Conservation (phyloP, 2,888 invertebrate species). For the Flabesymbios commensalis region DNA sequence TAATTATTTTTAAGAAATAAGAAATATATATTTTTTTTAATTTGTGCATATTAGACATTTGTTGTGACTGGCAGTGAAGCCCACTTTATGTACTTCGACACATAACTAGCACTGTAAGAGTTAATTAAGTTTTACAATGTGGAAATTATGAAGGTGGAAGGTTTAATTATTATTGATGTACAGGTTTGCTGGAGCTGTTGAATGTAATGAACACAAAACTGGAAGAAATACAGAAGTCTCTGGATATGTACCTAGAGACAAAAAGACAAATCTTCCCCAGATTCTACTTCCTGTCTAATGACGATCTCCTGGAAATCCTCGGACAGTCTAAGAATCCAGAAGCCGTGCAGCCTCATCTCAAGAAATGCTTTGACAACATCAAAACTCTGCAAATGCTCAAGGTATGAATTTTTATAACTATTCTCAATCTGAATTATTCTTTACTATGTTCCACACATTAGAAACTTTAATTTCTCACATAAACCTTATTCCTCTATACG, state of each 20-base stretch:
- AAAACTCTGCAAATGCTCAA: constrained; percentile 63
- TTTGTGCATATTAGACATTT: too few relatives aligned
- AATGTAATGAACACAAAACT: constrained; percentile 76
- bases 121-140: too few relatives aligned
- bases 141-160: too few relatives aligned
- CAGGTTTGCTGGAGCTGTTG: constrained; percentile 70
- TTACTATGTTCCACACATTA: too few relatives aligned
- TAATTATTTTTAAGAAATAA: too few relatives aligned
- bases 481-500: too few relatives aligned
- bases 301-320: constrained; percentile 80
- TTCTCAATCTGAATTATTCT: too few relatives aligned
- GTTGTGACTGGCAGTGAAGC: too few relatives aligned
- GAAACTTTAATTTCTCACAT: too few relatives aligned
- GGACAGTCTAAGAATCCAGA: constrained; percentile 85
- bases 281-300: constrained; percentile 82
- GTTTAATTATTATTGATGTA: neutral
- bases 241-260: constrained; percentile 85
- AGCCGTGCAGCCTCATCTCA: constrained; percentile 81
- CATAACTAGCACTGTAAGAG: too few relatives aligned
- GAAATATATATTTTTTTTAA: too few relatives aligned
- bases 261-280: constrained; percentile 86
- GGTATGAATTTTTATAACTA: constrained; percentile 36
- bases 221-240: constrained; percentile 78
- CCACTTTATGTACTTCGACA: too few relatives aligned
- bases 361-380: constrained; percentile 87